Evolutionary conservation across 2,888 invertebrate genomes (phyloP).

Genomic region (Ochropleura leucogaster): DNA sequence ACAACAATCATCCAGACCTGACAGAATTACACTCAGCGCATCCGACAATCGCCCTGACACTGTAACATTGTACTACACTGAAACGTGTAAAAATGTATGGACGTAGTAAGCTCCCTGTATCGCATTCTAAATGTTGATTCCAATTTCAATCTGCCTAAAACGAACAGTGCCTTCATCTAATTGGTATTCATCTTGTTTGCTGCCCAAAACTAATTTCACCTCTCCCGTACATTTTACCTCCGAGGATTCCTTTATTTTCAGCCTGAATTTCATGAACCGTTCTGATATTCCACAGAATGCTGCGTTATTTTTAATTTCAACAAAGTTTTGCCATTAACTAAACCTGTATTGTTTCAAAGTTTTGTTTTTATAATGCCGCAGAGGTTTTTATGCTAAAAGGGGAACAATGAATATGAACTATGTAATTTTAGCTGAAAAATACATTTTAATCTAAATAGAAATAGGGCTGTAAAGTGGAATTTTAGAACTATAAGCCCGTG

Average conservation of each 20-base stretch:
- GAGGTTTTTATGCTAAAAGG: slow-evolving; percentile 11
- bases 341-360: slow-evolving; percentile 10
- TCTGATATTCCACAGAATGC: slow-evolving; percentile 14
- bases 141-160: slow-evolving; percentile 11
- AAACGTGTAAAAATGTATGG: too few species aligned
- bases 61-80: too few species aligned
- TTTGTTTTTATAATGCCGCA: slow-evolving; percentile 8
- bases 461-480: background rate
- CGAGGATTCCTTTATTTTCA: slow-evolving; percentile 33
- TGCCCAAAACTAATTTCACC: slow-evolving; percentile 42
- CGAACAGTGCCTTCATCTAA: background rate
- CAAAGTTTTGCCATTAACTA: slow-evolving; percentile 42
- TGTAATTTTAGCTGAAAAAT: slow-evolving; percentile 1
- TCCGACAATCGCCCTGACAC: too few species aligned
- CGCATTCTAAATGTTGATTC: background rate
- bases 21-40: too few species aligned
- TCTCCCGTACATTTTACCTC: slow-evolving; percentile 23
- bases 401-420: slow-evolving; percentile 23
- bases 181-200: slow-evolving; percentile 40
- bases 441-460: background rate
- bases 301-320: slow-evolving; percentile 49
- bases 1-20: too few species aligned
- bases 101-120: background rate
- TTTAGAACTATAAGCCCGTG: background rate
- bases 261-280: slow-evolving; percentile 28